Percentiles rank a stretch among this genome's conserved stretches.
Conservation (phyloP, 1,140 invertebrate genomes). For the Probaryconus sp. region DNA sequence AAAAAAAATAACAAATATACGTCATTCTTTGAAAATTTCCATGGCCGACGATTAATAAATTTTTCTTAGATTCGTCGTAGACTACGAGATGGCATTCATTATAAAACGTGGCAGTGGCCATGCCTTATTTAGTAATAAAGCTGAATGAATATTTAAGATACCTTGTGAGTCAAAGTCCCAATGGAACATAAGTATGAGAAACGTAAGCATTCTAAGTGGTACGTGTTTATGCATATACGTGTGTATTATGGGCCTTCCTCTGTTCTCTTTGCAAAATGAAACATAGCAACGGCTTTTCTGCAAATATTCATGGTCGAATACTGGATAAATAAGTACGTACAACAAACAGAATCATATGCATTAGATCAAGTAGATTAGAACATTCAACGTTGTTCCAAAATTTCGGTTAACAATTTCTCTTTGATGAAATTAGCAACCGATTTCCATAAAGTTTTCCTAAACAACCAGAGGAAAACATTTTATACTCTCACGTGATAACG, state of each 20-base stretch:
- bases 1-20: too few species aligned
- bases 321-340: constrained; percentile 58
- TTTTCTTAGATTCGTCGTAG: too few species aligned
- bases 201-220: constrained; percentile 23
- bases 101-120: too few species aligned
- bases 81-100: too few species aligned
- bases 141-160: constrained; percentile 47
- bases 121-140: constrained; percentile 48
- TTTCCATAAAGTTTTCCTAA: too few species aligned
- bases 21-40: too few species aligned
- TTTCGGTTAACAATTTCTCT: too few species aligned
- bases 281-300: constrained; percentile 39
- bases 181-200: constrained; percentile 43
- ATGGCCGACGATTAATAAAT: too few species aligned
- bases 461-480: too few species aligned
- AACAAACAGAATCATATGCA: constrained; percentile 31
- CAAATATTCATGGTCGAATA: constrained; percentile 55
- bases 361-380: constrained; percentile 57
- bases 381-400: too few species aligned
- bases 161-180: constrained; percentile 41
- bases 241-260: constrained; percentile 32
- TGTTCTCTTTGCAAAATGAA: constrained; percentile 57
- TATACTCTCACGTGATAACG: too few species aligned
- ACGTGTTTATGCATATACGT: constrained; percentile 57
- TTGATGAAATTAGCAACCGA: too few species aligned